Evolutionary conservation across 2,113 vertebrate genomes (phyloP).

Genomic region (Hypomesus transpacificus): DNA sequence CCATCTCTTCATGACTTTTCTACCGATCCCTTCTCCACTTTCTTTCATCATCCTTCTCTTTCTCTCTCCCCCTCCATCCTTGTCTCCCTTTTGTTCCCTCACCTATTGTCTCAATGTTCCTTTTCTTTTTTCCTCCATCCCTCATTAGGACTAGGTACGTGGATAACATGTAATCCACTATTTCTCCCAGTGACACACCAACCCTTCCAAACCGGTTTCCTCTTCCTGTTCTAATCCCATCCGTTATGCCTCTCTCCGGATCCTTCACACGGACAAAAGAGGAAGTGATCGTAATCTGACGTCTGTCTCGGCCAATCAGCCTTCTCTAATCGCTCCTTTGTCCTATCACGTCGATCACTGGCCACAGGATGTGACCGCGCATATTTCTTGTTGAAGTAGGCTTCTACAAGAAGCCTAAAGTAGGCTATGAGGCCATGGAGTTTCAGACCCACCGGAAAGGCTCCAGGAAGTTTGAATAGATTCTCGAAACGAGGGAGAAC

Average conservation of each 20-base stretch:
- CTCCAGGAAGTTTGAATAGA: too few relatives aligned
- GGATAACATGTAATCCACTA: neutral
- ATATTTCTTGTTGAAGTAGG: too few relatives aligned
- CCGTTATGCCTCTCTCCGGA: slow-evolving; percentile 1
- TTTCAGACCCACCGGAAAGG: too few relatives aligned
- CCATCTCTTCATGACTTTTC: neutral
- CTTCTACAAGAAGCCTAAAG: too few relatives aligned
- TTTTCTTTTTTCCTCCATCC: neutral
- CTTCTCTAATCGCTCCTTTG: slow-evolving; percentile 32
- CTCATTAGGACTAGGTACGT: neutral
- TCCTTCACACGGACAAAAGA: slow-evolving; percentile 15
- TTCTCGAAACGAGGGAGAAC: too few relatives aligned
- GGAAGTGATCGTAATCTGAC: slow-evolving; percentile 37
- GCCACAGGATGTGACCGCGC: slow-evolving; percentile 49
- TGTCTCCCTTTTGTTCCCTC: slow-evolving; percentile 15
- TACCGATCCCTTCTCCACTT: neutral
- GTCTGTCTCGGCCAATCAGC: slow-evolving; percentile 36
- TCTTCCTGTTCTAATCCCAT: slow-evolving; percentile 14
- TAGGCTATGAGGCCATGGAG: too few relatives aligned
- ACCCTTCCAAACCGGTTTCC: slow-evolving; percentile 35
- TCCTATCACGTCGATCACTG: slow-evolving; percentile 20
- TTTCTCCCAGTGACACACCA: neutral
- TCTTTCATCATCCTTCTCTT: slow-evolving; percentile 9
- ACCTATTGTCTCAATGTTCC: neutral
- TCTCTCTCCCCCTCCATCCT: slow-evolving; percentile 14